Evolutionary conservation across 2,797 vertebrate genomes (phyloP), one percentile per base, ranked within the genome.

Genomic region (Onychomys arenicola): DNA sequence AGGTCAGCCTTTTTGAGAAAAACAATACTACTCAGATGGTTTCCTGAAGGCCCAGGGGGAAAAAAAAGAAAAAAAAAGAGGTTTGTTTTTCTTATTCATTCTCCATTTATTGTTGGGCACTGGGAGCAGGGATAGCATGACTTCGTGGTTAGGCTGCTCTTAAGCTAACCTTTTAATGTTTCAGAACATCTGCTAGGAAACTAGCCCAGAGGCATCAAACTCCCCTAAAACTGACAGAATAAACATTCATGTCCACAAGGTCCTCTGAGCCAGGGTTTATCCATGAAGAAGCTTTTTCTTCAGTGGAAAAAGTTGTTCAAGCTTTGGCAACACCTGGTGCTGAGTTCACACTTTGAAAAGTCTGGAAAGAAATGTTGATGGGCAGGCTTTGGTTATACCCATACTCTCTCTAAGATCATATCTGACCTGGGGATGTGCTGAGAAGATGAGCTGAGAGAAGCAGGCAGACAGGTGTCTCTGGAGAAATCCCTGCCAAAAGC

Each of bases 111-210:
- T 19, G 17, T 8, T n/a, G 59, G 25, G 0, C 27, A 34, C 78
- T n/a, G 3, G 4, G 46, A 4, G 13, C 13, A 23, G 4, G 13
- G 2, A 3, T n/a, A 8, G 2, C 6, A 43, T 84, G 34, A 23
- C 63, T 88, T 93, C 29, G 25, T 75, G 71, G 75, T 8, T n/a
- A 92, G 19, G 37, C 23, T 86, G 16, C 7, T 80, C 27, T 59
- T 93, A 59, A 55, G 23, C n/a, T 83, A 63, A 84, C 40, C 61
- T 6, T 92, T 73, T 65, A 73, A 7, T 71, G 13, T 25, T 94
- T 80, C 77, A 14, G 40, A 88, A 59, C 6, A 63, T 14, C 11
- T 34, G n/a, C 11, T 63, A 29, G 10, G 52, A 94, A 23, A 55
- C 7, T 21, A 88, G 12, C 9, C 25, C 13, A 84, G 29, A 2